Evolutionary conservation across 2,888 invertebrate species (phyloP), one percentile per base, ranked within the genome.

Genomic region (Dolichomitus sp.): DNA sequence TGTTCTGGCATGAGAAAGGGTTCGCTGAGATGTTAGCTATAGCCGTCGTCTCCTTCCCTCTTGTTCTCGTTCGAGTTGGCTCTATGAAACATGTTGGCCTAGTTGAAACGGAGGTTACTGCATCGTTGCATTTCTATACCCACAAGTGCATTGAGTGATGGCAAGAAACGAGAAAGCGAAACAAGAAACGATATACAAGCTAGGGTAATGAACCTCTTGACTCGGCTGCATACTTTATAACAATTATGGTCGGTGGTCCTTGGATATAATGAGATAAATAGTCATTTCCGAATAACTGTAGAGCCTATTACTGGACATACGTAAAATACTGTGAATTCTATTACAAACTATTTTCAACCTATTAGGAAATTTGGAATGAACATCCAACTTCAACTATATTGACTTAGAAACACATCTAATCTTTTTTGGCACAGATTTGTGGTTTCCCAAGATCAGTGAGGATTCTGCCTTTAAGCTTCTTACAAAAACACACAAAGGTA

Each of bases 1-100:
- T 48, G 65, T 76, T 76, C 72, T 80, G 68, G 80, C 48, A 76
- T 69, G 83, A 80, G 79, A 80, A 83, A 76, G 75, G 78, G 73
- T 40, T 63, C 19, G 30, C 57, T 27, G 66, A 79, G 75, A 82
- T 72, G 75, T 70, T 70, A 66, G 59, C 66, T 76, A 79, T 79
- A 75, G 57, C 19, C 42, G 27, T 52, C 54, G 61, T 54, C 30
- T 61, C 59, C 42, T 75, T 75, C 66, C 61, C 52, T 59, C 68
- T 61, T 61, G 52, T 65, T 52, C 66, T 37, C 50, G 54, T 42
- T 57, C 73, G 78, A 79, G 70, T 65, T 59, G 70, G 37, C 69
- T 70, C 74, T 52, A 30, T 59, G 52, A 50, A 69, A 72, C 78
- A 72, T 66, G 75, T 52, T 72, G 74, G 45, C 54, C 75, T 70